A percentile compares a stretch with the other conserved stretches of the same genome.
Conservation (phyloP, 1,140 invertebrate genomes). For the Gryon sp. region DNA sequence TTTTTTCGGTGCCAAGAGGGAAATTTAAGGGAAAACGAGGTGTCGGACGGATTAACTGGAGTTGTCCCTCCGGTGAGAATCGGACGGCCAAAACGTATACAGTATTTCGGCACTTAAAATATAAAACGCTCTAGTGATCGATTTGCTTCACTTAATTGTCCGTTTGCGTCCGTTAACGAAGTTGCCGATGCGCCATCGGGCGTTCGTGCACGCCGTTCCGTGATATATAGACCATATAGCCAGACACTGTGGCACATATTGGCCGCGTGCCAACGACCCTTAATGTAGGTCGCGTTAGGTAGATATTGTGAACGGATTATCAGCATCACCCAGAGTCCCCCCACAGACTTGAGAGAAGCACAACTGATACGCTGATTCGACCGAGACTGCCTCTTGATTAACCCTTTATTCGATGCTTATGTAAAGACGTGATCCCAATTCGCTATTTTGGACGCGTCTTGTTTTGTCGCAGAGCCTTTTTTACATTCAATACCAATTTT, state of each 20-base stretch:
- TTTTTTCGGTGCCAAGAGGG: too few relatives aligned
- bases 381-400: constrained; percentile 55
- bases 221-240: constrained; percentile 12
- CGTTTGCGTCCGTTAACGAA: constrained; percentile 67
- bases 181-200: constrained; percentile 54
- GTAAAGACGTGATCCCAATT: constrained; percentile 53
- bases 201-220: constrained; percentile 1
- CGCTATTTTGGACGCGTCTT: constrained; percentile 27
- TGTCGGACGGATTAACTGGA: too few relatives aligned
- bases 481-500: not conserved
- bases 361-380: constrained; percentile 59
- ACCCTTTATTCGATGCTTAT: constrained; percentile 55
- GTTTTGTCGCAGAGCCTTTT: constrained; percentile 13
- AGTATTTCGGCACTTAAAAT: constrained; percentile 59
- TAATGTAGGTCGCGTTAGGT: constrained; percentile 65
- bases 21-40: too few relatives aligned
- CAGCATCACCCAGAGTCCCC: constrained; percentile 51
- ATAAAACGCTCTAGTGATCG: constrained; percentile 58
- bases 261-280: constrained; percentile 66
- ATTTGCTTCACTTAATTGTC: constrained; percentile 67
- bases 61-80: too few relatives aligned
- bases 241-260: constrained; percentile 60
- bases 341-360: constrained; percentile 58
- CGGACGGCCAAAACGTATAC: too few relatives aligned
- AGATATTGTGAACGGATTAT: constrained; percentile 68